Evolutionary conservation across 2,113 vertebrate genomes (phyloP).

Genomic region (Perca fluviatilis): DNA sequence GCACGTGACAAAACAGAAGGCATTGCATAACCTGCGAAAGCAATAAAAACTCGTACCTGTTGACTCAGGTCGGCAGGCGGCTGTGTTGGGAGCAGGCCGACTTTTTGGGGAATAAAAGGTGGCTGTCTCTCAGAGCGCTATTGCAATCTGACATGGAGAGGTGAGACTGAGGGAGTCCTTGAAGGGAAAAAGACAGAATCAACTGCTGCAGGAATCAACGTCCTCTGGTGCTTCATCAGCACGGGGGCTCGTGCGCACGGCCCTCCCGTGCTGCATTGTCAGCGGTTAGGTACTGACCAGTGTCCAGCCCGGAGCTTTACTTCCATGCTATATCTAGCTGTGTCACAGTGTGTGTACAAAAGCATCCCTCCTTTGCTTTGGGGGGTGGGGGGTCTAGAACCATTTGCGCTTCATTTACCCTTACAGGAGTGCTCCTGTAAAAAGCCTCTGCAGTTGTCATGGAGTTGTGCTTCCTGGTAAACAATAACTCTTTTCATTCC

Average conservation of each 20-base stretch:
- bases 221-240: slow-evolving; percentile 67
- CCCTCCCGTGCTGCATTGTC: slow-evolving; percentile 55
- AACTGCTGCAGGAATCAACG: slow-evolving; percentile 15
- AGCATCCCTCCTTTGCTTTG: slow-evolving; percentile 41
- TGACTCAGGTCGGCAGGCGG: slow-evolving; percentile 31
- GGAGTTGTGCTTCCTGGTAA: slow-evolving; percentile 77
- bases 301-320: slow-evolving; percentile 39
- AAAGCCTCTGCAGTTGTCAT: slow-evolving; percentile 73
- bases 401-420: slow-evolving; percentile 33
- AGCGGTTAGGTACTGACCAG: slow-evolving; percentile 40
- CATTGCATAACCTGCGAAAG: slow-evolving; percentile 2
- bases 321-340: slow-evolving; percentile 21
- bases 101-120: neutral
- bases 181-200: neutral
- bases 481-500: slow-evolving; percentile 78
- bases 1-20: neutral
- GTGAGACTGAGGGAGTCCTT: slow-evolving; percentile 20
- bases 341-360: slow-evolving; percentile 42
- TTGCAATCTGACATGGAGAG: slow-evolving; percentile 16
- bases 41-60: slow-evolving; percentile 54
- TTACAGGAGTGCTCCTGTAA: slow-evolving; percentile 39
- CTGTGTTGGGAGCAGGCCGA: slow-evolving; percentile 5
- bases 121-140: slow-evolving; percentile 9
- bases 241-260: slow-evolving; percentile 34
- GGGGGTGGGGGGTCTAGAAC: slow-evolving; percentile 4